Evolutionary conservation across 1,140 invertebrate genomes (phyloP), one percentile per base, ranked within the genome.

Genomic region (Hypsibius dujardini): DNA sequence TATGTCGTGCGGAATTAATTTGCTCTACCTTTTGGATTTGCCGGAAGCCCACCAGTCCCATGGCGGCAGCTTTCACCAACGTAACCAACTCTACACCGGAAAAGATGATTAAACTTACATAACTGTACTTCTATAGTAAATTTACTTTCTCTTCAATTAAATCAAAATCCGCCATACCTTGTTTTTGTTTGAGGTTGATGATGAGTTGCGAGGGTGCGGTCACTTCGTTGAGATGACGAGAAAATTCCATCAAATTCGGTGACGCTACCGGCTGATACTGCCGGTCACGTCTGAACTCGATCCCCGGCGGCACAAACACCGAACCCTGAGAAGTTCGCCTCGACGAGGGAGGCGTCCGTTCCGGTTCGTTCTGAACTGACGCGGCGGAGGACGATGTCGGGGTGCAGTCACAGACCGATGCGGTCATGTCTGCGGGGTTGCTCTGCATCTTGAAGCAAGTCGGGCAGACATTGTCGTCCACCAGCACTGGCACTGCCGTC

Each of bases 171-270:
- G 7, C 7, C 50, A 56, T 7, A 56, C 50, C 50, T 56, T 56
- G 50, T 0, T 56, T 56, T 56, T 56, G 50, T 7, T n/a, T 56
- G 7, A 56, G 50, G 50, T 56, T 56, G 50, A 56, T 56, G 50
- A 56, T n/a, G n/a, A 56, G 50, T 56, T 56, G 50, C 50, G 50
- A 7, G 50, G 50, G 50, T 56, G 28, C 28, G 28, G 28, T 0
- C 28, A 28, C 28, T 28, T 28, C 28, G 28, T 28, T 28, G 28
- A 28, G 28, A 28, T 56, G 50, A 56, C 50, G 50, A 12, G 50
- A 56, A 56, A 56, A 56, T n/a, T 56, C 50, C 50, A 56, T 56
- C 50, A 56, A n/a, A n/a, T 56, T 56, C n/a, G 50, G 7, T n/a
- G 50, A 56, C 7, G 50, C 28, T 28, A 28, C 28, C 28, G 28